Base-by-base conservation (phyloP, 1,140 invertebrate genomes). In the Drosophila pandora region DNA sequence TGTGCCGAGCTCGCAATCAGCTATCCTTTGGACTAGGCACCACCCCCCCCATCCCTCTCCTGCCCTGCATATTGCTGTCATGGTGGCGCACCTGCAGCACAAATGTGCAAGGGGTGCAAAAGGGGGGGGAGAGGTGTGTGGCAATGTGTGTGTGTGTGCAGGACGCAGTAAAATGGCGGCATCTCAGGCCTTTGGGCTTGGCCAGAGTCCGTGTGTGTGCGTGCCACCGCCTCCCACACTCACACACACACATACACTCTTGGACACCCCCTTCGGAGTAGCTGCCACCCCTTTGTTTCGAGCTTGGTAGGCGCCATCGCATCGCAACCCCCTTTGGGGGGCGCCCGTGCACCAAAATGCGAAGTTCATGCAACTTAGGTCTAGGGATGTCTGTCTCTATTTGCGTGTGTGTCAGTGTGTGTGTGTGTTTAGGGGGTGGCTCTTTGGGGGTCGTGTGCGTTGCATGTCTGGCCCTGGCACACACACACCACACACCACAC, bases 161-260 rank as follows among this genome's bases (percentile, higher is more conserved):
- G 73, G 58, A 61, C 81, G 81, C 81, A 85, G 69, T 87, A 85
- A 85, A 85, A 85, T 85, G 81, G 81, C 81, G 81, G 77, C 82
- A 64, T 52, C 69, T 77, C 78, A 74, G 68, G 58, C 76, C 78
- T 74, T 69, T 74, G 71, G 71, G 71, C 71, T 68, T 61, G 78
- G 61, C 79, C 76, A 64, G 30, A 55, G 54, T 58, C 52, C 54
- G 55, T 64, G 61, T 56, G 65, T 85, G 82, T 76, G 82, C 67
- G 67, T 61, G 39, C 37, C 57, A 17, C 54, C 5, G 25, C 54
- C 21, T 43, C 34, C 23, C 59, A 43, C 34, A 30, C 59, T 28
- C 12, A 30, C 48, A 50, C 28, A 28, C 25, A 2, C 25, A 13
- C 30, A 32, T 8, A 28, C 6, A 6, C 25, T 5, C 25, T 0